Base-by-base conservation (phyloP, 1,140 invertebrate genomes). In the Formica selysi region DNA sequence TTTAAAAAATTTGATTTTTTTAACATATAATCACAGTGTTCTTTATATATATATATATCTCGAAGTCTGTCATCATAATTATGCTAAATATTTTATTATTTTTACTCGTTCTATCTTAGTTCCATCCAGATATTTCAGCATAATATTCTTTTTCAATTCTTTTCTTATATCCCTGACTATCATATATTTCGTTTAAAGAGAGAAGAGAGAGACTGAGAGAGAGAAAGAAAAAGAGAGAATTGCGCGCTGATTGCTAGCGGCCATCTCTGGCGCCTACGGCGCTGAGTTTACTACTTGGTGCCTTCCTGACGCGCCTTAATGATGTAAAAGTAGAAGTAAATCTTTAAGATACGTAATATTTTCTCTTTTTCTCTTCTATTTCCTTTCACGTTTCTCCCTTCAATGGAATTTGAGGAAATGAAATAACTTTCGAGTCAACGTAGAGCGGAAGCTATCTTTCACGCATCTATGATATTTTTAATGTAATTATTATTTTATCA, bases 201-300 rank as follows among this genome's bases (percentile, higher is more conserved):
- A 32, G 29, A 32, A 32, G 29, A 32, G 29, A 32, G 29, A 32
- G 0, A 32, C 1, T 2, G 32, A 32, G 32, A 32, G 32, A 3
- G 32, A 32, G 32, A 32, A 3, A 32, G 32, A 32, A 4, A 32
- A 1, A 32, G 32, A 32, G 32, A 86, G 64, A 71, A 67, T 61
- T 81, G 67, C 22, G 29, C 80, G 81, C 26, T 92, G 89, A 93
- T 93, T 91, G 90, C 85, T 85, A 74, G 44, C 65, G 48, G 62
- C 65, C 76, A 86, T 87, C 85, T 51, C 57, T 7, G 38, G 16
- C 36, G 7, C 13, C 29, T 87, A 62, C 68, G 70, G 22, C 4
- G 44, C 84, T 74, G 88, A 84, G 64, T 91, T 91, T 89, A 65
- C 86, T 70, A 65, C 76, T 65, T 29, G 81, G 62, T 85, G 78